Base-by-base conservation (phyloP, 2,797 vertebrate genomes). In the Pogonophryne albipinna region DNA sequence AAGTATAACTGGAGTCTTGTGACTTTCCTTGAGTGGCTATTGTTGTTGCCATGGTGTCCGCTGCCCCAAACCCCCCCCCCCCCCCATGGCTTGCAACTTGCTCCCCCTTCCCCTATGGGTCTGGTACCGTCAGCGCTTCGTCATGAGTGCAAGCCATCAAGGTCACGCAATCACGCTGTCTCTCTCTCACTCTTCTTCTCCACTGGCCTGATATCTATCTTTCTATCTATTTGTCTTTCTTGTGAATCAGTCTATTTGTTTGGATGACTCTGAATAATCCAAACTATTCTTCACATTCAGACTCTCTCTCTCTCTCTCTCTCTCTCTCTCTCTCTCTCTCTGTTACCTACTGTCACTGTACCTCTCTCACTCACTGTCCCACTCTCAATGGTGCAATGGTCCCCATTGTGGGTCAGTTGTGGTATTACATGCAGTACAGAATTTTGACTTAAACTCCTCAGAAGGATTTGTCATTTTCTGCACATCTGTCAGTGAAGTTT, bases 371-470 rank as follows among this genome's bases (percentile, higher is more conserved):
- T 85, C 81, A 77, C 83, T 78, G 13, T 77, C 77, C 65, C 76
- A 72, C 67, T 84, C 58, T 90, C 66, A 85, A 72, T 87, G 87
- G 84, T 87, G 74, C 81, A 88, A 72, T 89, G 79, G 76, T 63
- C 76, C 91, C 89, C 83, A 80, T 89, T 91, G 86, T 87, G 89
- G 86, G 82, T 78, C 76, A 86, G 67, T 80, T 89, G 75, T 92
- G 83, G 80, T 89, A 83, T 88, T 83, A 90, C 81, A 76, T 84
- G 80, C 76, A 85, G 89, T 83, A 38, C 78, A 88, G 66, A 79
- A 17, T 74, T 73, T 63, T 84, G 61, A 81, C 66, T 80, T 61
- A 50, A 7, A 52, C 81, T 90, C 79, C 87, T 91, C 64, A 74
- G 59, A 87, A 84, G 76, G 72, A 76, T 60, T 47, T 67, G 80